A percentile compares a stretch with the other conserved stretches of the same genome.
These are phyloP conservation scores for Zaprionus nigranus DNA, from an alignment of 1,140 invertebrate species.

Conservation along the genomic window DNA sequence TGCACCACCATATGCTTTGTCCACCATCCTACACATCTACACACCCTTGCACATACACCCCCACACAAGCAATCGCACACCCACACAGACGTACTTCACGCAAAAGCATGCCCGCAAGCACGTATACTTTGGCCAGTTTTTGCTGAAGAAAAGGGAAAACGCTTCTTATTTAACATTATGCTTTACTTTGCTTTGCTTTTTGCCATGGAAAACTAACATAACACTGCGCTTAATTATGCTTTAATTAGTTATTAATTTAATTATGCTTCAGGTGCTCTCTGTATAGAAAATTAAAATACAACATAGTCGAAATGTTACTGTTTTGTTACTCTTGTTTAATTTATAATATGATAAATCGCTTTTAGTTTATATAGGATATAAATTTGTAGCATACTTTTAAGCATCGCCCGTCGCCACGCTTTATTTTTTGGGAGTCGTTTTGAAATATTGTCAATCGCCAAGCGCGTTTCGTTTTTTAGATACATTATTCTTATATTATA, in stretches of 20 bases:
- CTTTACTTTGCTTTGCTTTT: slow-evolving; percentile 55
- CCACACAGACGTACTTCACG: slow-evolving; percentile 19
- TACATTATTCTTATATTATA: background rate
- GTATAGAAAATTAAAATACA: slow-evolving; percentile 36
- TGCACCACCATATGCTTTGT: slow-evolving; percentile 7
- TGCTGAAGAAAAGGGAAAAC: slow-evolving; percentile 40
- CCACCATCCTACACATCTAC: background rate
- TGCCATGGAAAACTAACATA: slow-evolving; percentile 45
- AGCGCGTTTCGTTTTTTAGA: slow-evolving; percentile 20
- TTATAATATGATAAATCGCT: slow-evolving; percentile 20
- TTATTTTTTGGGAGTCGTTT: background rate
- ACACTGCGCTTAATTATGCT: slow-evolving; percentile 53
- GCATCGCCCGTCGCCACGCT: slow-evolving; percentile 25
- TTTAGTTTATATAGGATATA: slow-evolving; percentile 10
- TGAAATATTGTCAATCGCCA: slow-evolving; percentile 69
- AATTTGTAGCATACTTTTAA: slow-evolving; percentile 40
- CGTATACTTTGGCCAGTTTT: slow-evolving; percentile 27
- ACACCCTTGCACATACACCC: slow-evolving; percentile 24
- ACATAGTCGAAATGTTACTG: background rate
- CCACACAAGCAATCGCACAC: slow-evolving; percentile 39
- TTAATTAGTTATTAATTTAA: slow-evolving; percentile 52
- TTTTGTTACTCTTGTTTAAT: slow-evolving; percentile 10
- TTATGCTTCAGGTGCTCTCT: slow-evolving; percentile 48
- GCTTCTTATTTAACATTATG: slow-evolving; percentile 47
- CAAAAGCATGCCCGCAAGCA: slow-evolving; percentile 6